Evolutionary conservation across 2,113 vertebrate species (phyloP), one percentile per base, ranked within the genome.

Genomic region (Bettongia penicillata): DNA sequence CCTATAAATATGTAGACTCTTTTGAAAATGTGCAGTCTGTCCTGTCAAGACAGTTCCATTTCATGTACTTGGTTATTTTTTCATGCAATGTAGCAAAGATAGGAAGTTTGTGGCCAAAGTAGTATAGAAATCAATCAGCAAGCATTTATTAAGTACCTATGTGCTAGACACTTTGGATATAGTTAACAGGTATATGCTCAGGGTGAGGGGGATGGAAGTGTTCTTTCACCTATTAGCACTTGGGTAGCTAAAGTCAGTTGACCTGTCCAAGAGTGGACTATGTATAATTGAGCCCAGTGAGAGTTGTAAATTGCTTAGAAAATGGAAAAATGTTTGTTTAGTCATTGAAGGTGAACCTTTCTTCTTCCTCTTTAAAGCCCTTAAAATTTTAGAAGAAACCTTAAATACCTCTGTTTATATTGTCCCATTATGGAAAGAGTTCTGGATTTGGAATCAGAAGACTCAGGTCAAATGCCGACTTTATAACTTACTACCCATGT

Each of bases 321-420:
- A 77, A n/a, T 77, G n/a, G 37, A 96, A 84, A 93, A 94, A 93
- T 11, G 52, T 25, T 47, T 94, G 47, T 68, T 93, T 90, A 47
- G 47, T 77, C 25, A n/a, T 51, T 89, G 53, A 53, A 96, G 93
- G 48, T 22, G 16, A 53, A 24, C 91, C 43, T 68, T 94, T 91
- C 90, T 61, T 95, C 92, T 68, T 96, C 53, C 31, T 93, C 28
- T 94, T 77, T 90, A 94, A 95, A n/a, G 84, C 1, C 28, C 94
- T 93, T 90, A 31, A 68, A 48, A 11, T 77, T 77, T 10, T 91
- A 57, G n/a, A 96, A 93, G 55, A 22, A 77, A 77, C 37, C 14
- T 43, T 43, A 77, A 77, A n/a, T 1, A 68, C 26, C 26, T 77
- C 3, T 77, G 37, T 77, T 77, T n/a, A 84, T 8, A 43, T 84